These are phyloP conservation scores for Sminthurinus aureus DNA, from an alignment of 2,888 invertebrate genomes.

Conservation along the genomic window DNA sequence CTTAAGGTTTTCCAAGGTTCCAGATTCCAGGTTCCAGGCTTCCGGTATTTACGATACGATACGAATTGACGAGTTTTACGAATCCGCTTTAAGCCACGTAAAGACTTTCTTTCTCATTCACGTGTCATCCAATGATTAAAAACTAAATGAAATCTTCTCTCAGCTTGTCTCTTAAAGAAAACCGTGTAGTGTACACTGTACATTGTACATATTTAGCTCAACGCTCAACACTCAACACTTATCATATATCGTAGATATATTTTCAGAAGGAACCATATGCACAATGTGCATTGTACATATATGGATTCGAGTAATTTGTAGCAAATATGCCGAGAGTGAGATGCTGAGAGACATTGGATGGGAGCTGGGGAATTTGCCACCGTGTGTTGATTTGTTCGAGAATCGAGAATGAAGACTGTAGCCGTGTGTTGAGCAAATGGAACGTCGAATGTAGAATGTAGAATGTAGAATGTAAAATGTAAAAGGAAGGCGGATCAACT, in stretches of 20 bases:
- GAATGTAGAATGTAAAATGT: neutral
- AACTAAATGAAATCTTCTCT: conserved; percentile 58
- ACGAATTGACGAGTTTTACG: conserved; percentile 8
- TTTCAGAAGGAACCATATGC: too few species aligned
- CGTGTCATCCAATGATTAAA: conserved; percentile 38
- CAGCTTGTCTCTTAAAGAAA: neutral
- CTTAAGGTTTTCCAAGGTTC: conserved; percentile 25
- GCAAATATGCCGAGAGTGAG: neutral
- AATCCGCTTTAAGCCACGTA: conserved; percentile 10
- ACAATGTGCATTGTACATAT: neutral
- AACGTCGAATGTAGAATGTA: too few species aligned
- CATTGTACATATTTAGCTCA: too few species aligned
- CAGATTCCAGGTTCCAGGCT: neutral
- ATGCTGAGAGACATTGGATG: neutral
- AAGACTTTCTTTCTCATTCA: conserved; percentile 26
- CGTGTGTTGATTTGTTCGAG: conserved; percentile 2
- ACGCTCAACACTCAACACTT: neutral
- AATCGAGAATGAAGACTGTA: neutral
- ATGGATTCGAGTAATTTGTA: too few species aligned
- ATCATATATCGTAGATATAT: neutral
- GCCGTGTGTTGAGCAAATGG: too few species aligned
- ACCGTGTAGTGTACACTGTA: neutral
- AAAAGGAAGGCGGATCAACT: neutral
- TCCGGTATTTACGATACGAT: conserved; percentile 9
- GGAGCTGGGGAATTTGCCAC: conserved; percentile 17